Conservation (phyloP, 2,888 invertebrate genomes). For the Cantharis rufa region DNA sequence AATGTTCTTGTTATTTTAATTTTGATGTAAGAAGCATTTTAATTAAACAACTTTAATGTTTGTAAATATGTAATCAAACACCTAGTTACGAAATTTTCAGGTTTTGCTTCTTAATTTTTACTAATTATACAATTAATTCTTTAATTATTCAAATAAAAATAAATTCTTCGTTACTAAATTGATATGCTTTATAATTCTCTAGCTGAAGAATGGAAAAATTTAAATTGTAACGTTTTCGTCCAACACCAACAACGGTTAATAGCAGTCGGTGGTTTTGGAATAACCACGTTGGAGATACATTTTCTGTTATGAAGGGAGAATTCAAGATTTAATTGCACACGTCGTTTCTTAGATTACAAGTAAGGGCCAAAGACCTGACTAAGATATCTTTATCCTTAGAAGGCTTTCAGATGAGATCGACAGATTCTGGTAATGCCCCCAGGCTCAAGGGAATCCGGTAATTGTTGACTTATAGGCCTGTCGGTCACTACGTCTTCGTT, state of each 20-base stretch:
- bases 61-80: slow-evolving; percentile 30
- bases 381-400: slow-evolving; percentile 45
- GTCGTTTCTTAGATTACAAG: slow-evolving; percentile 51
- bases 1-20: slow-evolving; percentile 28
- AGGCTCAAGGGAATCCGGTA: slow-evolving; percentile 49
- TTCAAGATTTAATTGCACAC: slow-evolving; percentile 53
- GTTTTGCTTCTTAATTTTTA: slow-evolving; percentile 26
- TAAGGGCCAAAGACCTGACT: slow-evolving; percentile 47
- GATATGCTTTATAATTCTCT: neutral
- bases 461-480: slow-evolving; percentile 54
- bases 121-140: slow-evolving; percentile 16
- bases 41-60: slow-evolving; percentile 27
- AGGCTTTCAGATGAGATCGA: slow-evolving; percentile 35
- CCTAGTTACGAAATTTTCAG: slow-evolving; percentile 20
- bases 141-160: slow-evolving; percentile 15
- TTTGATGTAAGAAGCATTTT: slow-evolving; percentile 30
- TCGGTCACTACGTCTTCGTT: slow-evolving; percentile 48
- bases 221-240: neutral
- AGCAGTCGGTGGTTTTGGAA: neutral
- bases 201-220: neutral
- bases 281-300: neutral
- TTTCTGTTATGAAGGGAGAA: neutral
- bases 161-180: slow-evolving; percentile 12
- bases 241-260: neutral
- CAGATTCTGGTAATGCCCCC: slow-evolving; percentile 35